Evolutionary conservation across 2,888 invertebrate genomes (phyloP).

Genomic region (Nomada lathburiana): DNA sequence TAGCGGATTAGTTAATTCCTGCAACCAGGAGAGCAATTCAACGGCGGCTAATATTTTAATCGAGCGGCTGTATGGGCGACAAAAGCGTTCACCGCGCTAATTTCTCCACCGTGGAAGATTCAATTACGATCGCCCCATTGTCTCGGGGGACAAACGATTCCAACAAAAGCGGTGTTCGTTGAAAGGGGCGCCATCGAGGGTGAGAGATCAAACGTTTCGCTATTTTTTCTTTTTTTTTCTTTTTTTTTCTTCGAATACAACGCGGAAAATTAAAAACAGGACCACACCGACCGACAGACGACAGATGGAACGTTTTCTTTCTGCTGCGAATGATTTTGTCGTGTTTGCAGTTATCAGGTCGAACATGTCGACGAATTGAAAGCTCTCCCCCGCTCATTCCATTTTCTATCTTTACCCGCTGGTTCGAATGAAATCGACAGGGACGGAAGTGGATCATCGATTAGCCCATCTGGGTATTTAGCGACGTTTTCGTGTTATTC

Average conservation of each 20-base stretch:
- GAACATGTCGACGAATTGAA: too few relatives aligned
- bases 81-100: conserved; percentile 3
- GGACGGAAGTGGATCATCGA: too few relatives aligned
- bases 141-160: conserved; percentile 2
- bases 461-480: too few relatives aligned
- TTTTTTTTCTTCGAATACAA: too few relatives aligned
- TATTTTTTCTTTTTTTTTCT: background rate
- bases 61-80: conserved; percentile 3
- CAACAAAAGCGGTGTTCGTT: background rate
- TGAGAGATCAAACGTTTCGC: background rate
- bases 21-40: background rate
- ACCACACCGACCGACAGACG: too few relatives aligned
- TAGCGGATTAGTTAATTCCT: background rate
- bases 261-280: background rate
- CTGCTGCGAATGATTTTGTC: too few relatives aligned
- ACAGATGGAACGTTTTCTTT: too few relatives aligned
- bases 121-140: conserved; percentile 27
- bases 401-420: too few relatives aligned
- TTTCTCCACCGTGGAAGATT: conserved; percentile 12
- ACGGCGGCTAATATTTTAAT: conserved; percentile 11
- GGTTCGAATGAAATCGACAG: too few relatives aligned
- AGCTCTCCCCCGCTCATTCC: too few relatives aligned
- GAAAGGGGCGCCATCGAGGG: conserved; percentile 11
- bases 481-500: too few relatives aligned
- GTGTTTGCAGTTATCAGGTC: too few relatives aligned